phyloP scores from a whole-genome alignment of 2,113 vertebrate species.

The Balaenoptera acutorostrata region DNA sequence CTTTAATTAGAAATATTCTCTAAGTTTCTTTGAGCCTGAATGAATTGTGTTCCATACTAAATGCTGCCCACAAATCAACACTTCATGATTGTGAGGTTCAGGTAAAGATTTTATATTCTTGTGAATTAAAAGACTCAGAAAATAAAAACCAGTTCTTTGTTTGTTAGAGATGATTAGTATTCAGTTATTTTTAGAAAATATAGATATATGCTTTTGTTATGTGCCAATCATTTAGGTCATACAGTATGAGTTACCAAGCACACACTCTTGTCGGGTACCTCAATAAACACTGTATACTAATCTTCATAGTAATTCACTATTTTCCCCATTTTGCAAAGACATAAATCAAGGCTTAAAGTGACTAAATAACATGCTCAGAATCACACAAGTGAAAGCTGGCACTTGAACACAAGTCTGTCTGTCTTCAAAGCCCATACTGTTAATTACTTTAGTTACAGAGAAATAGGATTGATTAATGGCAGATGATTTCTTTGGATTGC shows the following conservation, averaged over 20 bases:
- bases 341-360: neutral
- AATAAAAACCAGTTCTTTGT: neutral
- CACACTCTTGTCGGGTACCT: neutral
- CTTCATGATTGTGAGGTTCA: neutral
- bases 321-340: neutral
- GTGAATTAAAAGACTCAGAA: neutral
- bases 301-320: neutral
- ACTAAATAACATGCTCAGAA: neutral
- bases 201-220: neutral
- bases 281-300: neutral
- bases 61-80: neutral
- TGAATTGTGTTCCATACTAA: neutral
- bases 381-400: neutral
- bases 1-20: constrained; percentile 15
- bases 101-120: constrained; percentile 29
- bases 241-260: neutral
- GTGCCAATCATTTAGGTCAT: neutral
- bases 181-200: neutral
- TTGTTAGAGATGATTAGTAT: neutral
- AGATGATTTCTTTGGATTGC: neutral
- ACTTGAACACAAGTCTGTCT: neutral
- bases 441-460: neutral
- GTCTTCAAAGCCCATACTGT: neutral
- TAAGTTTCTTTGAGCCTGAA: constrained; percentile 14
- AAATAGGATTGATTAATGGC: neutral